phyloP scores from a whole-genome alignment of 2,888 invertebrate genomes.

The Agelastica alni region DNA sequence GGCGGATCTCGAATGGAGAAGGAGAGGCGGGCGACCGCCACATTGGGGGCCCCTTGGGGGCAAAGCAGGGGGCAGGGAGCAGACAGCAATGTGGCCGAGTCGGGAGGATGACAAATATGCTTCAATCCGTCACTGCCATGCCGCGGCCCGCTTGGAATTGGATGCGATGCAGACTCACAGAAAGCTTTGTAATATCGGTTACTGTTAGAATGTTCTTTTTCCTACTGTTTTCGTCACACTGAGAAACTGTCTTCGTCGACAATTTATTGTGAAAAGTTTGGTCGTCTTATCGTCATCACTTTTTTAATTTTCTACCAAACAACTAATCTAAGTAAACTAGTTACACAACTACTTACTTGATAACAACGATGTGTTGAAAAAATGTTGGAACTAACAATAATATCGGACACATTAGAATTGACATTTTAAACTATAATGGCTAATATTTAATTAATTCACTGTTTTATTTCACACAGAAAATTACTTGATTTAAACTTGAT shows the following conservation, averaged over 20 bases:
- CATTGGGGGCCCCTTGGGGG: conserved; percentile 39
- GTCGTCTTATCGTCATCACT: too few relatives aligned
- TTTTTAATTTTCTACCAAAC: too few relatives aligned
- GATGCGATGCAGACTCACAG: conserved; percentile 59
- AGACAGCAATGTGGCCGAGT: conserved; percentile 58
- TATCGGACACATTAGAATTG: too few relatives aligned
- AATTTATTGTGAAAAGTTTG: too few relatives aligned
- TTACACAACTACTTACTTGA: too few relatives aligned
- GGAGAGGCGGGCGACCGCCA: conserved; percentile 43
- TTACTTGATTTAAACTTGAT: too few relatives aligned
- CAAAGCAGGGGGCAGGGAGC: conserved; percentile 45
- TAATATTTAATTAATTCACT: too few relatives aligned
- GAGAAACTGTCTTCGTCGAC: conserved; percentile 3
- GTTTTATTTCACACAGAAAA: too few relatives aligned
- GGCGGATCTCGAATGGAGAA: conserved; percentile 44
- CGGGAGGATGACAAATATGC: conserved; percentile 71
- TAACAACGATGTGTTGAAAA: too few relatives aligned
- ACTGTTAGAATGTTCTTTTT: conserved; percentile 48
- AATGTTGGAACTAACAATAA: too few relatives aligned
- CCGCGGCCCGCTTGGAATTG: conserved; percentile 59
- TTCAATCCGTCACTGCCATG: conserved; percentile 72
- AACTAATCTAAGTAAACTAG: too few relatives aligned
- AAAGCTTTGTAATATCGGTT: conserved; percentile 59
- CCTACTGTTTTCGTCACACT: conserved; percentile 29
- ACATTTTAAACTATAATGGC: too few relatives aligned